Evolutionary conservation across 2,888 invertebrate genomes (phyloP).

Genomic region (Andrena minutula): DNA sequence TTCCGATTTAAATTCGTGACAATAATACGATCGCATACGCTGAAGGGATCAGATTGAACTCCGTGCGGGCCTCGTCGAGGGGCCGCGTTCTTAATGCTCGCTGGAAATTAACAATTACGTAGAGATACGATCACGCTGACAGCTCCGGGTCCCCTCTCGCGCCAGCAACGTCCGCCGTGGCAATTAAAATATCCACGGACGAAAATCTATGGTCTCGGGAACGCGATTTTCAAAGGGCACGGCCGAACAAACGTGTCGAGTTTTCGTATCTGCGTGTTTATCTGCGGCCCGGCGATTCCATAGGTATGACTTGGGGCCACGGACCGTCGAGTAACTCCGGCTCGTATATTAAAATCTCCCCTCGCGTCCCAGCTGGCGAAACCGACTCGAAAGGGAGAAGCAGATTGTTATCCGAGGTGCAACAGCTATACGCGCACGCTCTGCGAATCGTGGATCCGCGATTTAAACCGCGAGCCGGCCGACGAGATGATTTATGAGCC

Average conservation of each 20-base stretch:
- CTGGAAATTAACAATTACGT: slow-evolving; percentile 32
- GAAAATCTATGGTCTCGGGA: slow-evolving; percentile 30
- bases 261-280: slow-evolving; percentile 54
- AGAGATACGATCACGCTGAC: slow-evolving; percentile 22
- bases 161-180: neutral
- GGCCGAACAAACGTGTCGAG: slow-evolving; percentile 48
- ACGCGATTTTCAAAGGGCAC: slow-evolving; percentile 35
- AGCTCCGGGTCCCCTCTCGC: neutral
- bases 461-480: slow-evolving; percentile 13
- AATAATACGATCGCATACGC: neutral
- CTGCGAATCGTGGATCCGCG: slow-evolving; percentile 37
- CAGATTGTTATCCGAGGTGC: slow-evolving; percentile 64
- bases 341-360: slow-evolving; percentile 65
- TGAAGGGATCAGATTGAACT: neutral
- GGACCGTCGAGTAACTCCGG: slow-evolving; percentile 41
- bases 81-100: neutral
- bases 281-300: slow-evolving; percentile 47
- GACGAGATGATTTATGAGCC: slow-evolving; percentile 45
- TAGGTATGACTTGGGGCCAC: slow-evolving; percentile 40
- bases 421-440: slow-evolving; percentile 47
- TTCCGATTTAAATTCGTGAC: too few relatives aligned
- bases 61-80: neutral
- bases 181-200: slow-evolving; percentile 46
- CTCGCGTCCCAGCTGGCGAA: slow-evolving; percentile 50
- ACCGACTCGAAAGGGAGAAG: slow-evolving; percentile 47